phyloP scores from a whole-genome alignment of 2,888 invertebrate species.

The Rambutsinella grinnellia region DNA sequence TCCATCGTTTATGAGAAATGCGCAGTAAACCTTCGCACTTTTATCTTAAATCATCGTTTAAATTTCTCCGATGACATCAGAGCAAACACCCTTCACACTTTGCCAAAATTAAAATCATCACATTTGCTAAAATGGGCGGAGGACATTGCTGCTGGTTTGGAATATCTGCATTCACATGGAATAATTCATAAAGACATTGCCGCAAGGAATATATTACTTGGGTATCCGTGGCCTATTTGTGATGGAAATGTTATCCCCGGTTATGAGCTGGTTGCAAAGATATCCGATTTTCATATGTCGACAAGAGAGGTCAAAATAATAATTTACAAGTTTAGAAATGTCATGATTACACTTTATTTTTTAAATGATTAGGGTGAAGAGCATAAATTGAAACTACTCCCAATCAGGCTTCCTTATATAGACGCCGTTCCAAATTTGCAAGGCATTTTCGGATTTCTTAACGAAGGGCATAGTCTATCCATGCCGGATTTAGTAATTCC shows the following conservation, averaged over 20 bases:
- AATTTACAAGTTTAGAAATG: conserved; percentile 31
- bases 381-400: neutral
- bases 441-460: too few relatives aligned
- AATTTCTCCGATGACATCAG: too few relatives aligned
- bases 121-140: conserved; percentile 50
- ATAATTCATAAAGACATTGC: conserved; percentile 57
- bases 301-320: conserved; percentile 17
- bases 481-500: too few relatives aligned
- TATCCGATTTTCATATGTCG: conserved; percentile 56
- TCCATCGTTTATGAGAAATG: too few relatives aligned
- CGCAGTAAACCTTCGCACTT: too few relatives aligned
- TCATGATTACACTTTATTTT: neutral
- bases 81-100: neutral
- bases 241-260: neutral
- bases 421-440: conserved; percentile 40
- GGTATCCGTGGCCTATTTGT: neutral
- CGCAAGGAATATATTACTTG: conserved; percentile 52
- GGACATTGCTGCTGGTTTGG: conserved; percentile 49
- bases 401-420: conserved; percentile 35
- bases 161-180: conserved; percentile 25
- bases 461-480: too few relatives aligned
- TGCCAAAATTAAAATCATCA: conserved; percentile 36
- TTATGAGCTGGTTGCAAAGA: conserved; percentile 13
- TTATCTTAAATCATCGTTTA: too few relatives aligned
- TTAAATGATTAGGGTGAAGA: too few relatives aligned